phyloP scores from a whole-genome alignment of 1,140 invertebrate species.

The Heliconius himera region DNA sequence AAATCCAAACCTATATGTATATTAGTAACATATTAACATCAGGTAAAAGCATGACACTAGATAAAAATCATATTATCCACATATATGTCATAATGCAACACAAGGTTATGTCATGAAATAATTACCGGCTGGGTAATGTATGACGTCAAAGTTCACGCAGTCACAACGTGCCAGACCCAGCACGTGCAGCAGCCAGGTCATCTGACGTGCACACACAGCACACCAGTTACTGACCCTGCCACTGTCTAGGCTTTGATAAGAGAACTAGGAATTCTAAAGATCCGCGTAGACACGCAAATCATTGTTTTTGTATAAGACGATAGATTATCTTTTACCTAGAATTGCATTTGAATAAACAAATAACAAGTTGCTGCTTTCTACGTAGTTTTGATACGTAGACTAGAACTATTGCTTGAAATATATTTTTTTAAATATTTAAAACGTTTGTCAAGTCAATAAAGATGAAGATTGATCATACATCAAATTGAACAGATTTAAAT shows the following conservation, averaged over 20 bases:
- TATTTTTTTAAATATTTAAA: too few relatives aligned
- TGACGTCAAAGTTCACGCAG: constrained; percentile 43
- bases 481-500: too few relatives aligned
- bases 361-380: not conserved
- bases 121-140: constrained; percentile 31
- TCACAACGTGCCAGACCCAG: constrained; percentile 7
- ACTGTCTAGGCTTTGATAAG: constrained; percentile 15
- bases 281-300: not conserved
- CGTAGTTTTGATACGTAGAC: not conserved
- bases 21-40: not conserved
- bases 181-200: constrained; percentile 21
- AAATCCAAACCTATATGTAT: not conserved
- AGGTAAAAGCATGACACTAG: not conserved
- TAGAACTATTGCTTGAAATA: too few relatives aligned
- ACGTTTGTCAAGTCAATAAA: too few relatives aligned
- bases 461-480: too few relatives aligned
- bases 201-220: not conserved
- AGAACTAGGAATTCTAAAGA: constrained; percentile 18
- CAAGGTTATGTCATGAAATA: constrained; percentile 27
- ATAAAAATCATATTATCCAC: not conserved
- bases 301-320: not conserved
- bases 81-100: constrained; percentile 13
- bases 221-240: constrained; percentile 21
- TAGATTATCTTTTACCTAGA: not conserved
- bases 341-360: not conserved